Base-by-base conservation (phyloP, 2,113 vertebrate genomes). In the Bos indicus region DNA sequence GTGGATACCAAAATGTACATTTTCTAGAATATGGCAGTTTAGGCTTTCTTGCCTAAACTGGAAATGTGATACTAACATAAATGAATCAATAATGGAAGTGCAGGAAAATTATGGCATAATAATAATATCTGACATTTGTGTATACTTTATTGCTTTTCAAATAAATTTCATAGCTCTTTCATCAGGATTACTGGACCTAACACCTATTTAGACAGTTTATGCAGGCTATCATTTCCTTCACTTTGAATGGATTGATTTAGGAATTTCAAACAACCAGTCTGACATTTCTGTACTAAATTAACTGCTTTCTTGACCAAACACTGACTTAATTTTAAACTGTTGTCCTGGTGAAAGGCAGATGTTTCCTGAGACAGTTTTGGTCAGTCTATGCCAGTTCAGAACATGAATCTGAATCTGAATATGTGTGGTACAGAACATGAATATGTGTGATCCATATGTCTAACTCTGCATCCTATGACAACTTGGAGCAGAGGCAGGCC, bases 1-100 rank as follows among this genome's bases (percentile, higher is more conserved):
- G 9, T 74, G 60, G 21, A 25, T 54, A 91, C 28, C 48, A 52
- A 83, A 90, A 88, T 92, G 59, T 74, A 17, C n/a, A 71, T 96
- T 94, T 97, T 97, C 88, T 97, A 94, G 88, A 89, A 48, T 59
- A 60, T 11, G 40, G 10, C 92, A 80, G 89, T 96, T 94, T 89
- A 64, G 51, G 30, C 77, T 96, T 96, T 94, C 48, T 59, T 93
- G 57, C 28, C 51, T 74, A 71, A 90, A 84, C 6, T 91, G 81
- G n/a, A 86, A 85, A 71, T 96, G 74, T 40, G 28, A 77, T 48
- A 78, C 15, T 94, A 94, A 74, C 40, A 78, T 97, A 94, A 94
- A 86, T 57, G 17, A 85, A 67, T 85, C 14, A 88, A 30, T 81
- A 54, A 92, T 33, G 26, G 21, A 85, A 10, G 16, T 52, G 3